Evolutionary conservation across 2,888 invertebrate genomes (phyloP).

Genomic region (Entomobrya multifasciata): DNA sequence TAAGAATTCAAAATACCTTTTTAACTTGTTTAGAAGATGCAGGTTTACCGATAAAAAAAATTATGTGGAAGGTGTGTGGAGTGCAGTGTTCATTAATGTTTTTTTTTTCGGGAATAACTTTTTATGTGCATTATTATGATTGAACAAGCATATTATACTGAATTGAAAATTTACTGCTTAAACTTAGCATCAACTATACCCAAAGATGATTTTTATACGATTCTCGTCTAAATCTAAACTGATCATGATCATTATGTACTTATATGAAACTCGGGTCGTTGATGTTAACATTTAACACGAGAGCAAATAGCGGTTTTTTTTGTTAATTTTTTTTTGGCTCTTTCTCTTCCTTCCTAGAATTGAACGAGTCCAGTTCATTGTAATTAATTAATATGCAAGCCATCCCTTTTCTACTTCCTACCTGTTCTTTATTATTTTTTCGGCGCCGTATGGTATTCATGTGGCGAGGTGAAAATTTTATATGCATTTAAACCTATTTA

Average conservation of each 20-base stretch:
- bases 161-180: conserved; percentile 18
- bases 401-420: conserved; percentile 21
- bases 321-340: conserved; percentile 21
- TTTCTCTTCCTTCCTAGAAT: conserved; percentile 16
- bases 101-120: conserved; percentile 18
- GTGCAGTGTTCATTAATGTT: conserved; percentile 17
- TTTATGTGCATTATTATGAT: conserved; percentile 26
- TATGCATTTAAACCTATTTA: background rate
- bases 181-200: no score
- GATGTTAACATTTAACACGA: conserved; percentile 21
- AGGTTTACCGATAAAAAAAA: conserved; percentile 5
- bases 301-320: conserved; percentile 41
- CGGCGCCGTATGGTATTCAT: conserved; percentile 28
- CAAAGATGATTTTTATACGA: no score
- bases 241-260: background rate
- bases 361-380: conserved; percentile 37
- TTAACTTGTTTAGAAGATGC: no score
- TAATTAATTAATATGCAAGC: conserved; percentile 50
- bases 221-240: conserved; percentile 18
- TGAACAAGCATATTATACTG: conserved; percentile 29
- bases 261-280: no score
- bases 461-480: background rate
- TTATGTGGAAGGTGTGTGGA: conserved; percentile 19
- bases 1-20: no score
- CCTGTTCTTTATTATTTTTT: conserved; percentile 26